These are phyloP conservation scores for Melanargia galathea DNA, from an alignment of 2,888 invertebrate genomes.

Conservation along the genomic window DNA sequence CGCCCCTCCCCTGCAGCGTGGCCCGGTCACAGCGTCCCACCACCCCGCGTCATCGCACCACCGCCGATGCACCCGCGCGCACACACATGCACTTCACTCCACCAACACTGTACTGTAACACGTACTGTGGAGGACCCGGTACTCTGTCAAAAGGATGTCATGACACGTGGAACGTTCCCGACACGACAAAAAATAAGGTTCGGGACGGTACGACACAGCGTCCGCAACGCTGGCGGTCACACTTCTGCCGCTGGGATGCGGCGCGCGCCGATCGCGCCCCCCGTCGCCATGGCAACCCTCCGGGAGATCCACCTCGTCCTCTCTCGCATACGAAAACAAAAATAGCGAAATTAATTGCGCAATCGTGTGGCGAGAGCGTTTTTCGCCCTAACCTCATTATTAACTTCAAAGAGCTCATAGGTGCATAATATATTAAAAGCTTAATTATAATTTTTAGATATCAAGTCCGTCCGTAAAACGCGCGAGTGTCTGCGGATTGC, in stretches of 20 bases:
- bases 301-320: slow-evolving; percentile 73
- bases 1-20: slow-evolving; percentile 64
- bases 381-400: slow-evolving; percentile 51
- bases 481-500: background rate
- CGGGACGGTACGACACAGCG: slow-evolving; percentile 64
- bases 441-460: background rate
- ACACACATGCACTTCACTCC: slow-evolving; percentile 52
- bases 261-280: slow-evolving; percentile 78
- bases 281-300: slow-evolving; percentile 71
- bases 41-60: slow-evolving; percentile 67
- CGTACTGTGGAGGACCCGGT: slow-evolving; percentile 24
- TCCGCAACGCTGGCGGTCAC: slow-evolving; percentile 66
- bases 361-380: slow-evolving; percentile 67
- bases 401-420: slow-evolving; percentile 43
- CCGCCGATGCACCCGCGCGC: slow-evolving; percentile 62
- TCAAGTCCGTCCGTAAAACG: background rate
- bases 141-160: slow-evolving; percentile 55
- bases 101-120: slow-evolving; percentile 47
- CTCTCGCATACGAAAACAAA: slow-evolving; percentile 73
- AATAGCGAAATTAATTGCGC: slow-evolving; percentile 79
- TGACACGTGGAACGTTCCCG: slow-evolving; percentile 58
- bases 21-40: slow-evolving; percentile 64
- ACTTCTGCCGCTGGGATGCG: slow-evolving; percentile 70
- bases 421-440: no score
- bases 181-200: slow-evolving; percentile 59